Conservation (phyloP, 2,888 invertebrate genomes). For the Apodemia zela region DNA sequence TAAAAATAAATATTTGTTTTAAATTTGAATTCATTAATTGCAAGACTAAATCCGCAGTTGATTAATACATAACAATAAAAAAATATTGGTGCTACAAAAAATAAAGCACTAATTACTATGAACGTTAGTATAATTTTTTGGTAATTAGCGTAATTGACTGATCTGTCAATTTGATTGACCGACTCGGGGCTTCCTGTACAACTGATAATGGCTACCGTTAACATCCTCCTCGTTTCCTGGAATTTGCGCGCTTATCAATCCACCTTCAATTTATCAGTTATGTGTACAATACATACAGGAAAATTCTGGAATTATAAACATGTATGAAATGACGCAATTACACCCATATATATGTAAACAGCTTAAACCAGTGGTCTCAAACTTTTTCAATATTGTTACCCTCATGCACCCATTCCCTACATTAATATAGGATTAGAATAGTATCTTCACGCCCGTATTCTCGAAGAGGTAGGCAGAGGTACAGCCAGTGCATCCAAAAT, state of each 20-base stretch:
- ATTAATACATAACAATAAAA: too few relatives aligned
- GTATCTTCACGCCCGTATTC: too few relatives aligned
- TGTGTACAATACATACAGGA: not conserved
- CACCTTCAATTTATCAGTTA: conserved; percentile 35
- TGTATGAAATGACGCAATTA: not conserved
- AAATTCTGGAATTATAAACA: conserved; percentile 12
- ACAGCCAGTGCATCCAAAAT: too few relatives aligned
- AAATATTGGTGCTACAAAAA: not conserved
- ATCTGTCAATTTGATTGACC: conserved; percentile 40
- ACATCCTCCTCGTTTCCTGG: conserved; percentile 58
- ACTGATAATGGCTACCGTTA: conserved; percentile 46
- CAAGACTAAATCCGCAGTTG: too few relatives aligned
- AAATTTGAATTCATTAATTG: too few relatives aligned
- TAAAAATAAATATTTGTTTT: too few relatives aligned
- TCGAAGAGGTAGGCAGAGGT: too few relatives aligned
- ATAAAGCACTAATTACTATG: conserved; percentile 11
- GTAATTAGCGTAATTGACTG: conserved; percentile 12
- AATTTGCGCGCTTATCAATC: conserved; percentile 47
- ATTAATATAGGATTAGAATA: too few relatives aligned
- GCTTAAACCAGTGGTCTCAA: too few relatives aligned
- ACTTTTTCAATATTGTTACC: too few relatives aligned
- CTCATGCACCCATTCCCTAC: too few relatives aligned
- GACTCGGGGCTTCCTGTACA: conserved; percentile 55
- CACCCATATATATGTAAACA: too few relatives aligned
- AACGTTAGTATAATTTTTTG: not conserved